phyloP scores from a whole-genome alignment of 2,888 invertebrate species.

The Xylophagus ater region DNA sequence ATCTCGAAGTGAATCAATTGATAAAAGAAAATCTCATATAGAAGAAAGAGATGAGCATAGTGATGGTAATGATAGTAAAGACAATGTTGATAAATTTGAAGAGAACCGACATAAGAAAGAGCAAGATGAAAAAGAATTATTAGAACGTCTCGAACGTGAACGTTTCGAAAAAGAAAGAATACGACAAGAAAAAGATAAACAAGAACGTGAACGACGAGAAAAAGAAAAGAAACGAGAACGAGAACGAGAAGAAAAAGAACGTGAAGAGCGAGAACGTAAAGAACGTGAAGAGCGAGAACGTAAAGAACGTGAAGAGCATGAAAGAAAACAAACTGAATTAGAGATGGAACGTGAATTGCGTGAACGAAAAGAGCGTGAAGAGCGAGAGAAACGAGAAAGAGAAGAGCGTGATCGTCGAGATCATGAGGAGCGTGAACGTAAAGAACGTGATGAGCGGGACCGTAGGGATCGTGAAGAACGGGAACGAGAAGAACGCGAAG shows the following conservation, averaged over 20 bases:
- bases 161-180: conserved; percentile 26
- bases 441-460: conserved; percentile 21
- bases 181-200: conserved; percentile 22
- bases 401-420: conserved; percentile 23
- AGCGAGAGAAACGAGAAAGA: conserved; percentile 29
- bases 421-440: conserved; percentile 27
- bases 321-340: conserved; percentile 26
- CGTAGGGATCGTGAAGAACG: conserved; percentile 29
- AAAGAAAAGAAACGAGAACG: too few species aligned
- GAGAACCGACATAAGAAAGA: conserved; percentile 28
- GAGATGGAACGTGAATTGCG: conserved; percentile 24
- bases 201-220: conserved; percentile 27
- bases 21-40: conserved; percentile 16
- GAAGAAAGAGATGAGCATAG: conserved; percentile 5
- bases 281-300: conserved; percentile 17
- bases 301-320: conserved; percentile 22
- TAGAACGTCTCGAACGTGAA: conserved; percentile 23
- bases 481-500: conserved; percentile 27
- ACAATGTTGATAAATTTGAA: conserved; percentile 21
- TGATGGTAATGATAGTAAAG: conserved; percentile 14
- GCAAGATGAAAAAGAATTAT: conserved; percentile 8
- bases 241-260: conserved; percentile 25
- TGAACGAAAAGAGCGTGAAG: conserved; percentile 20
- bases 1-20: conserved; percentile 18
- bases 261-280: conserved; percentile 26